Evolutionary conservation across 2,888 invertebrate species (phyloP).

Genomic region (Disparrhopalites patrizii): DNA sequence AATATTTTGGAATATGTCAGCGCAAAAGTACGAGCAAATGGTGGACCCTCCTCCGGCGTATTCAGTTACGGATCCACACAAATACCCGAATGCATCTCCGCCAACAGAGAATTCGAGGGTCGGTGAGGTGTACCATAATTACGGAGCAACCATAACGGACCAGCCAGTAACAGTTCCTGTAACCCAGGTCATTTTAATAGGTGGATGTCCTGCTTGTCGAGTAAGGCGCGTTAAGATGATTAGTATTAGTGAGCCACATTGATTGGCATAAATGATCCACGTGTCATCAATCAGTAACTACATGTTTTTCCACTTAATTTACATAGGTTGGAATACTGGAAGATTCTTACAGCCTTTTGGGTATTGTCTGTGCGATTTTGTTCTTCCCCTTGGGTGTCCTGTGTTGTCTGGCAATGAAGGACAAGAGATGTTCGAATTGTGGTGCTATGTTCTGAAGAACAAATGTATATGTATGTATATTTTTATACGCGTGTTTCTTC

Average conservation of each 20-base stretch:
- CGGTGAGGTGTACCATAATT: constrained; percentile 12
- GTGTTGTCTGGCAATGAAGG: constrained; percentile 78
- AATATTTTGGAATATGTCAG: too few species aligned
- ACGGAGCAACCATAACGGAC: constrained; percentile 38
- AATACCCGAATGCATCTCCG: neutral
- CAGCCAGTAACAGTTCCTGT: constrained; percentile 58
- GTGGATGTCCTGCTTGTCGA: constrained; percentile 83
- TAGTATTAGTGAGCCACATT: neutral
- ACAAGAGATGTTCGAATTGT: constrained; percentile 81
- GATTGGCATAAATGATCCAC: neutral
- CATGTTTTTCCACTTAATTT: too few species aligned
- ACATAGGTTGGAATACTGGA: constrained; percentile 76
- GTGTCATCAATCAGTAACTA: too few species aligned
- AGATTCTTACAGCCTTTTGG: constrained; percentile 80
- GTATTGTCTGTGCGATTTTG: constrained; percentile 75
- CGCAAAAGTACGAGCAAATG: constrained; percentile 10
- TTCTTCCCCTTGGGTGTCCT: constrained; percentile 84
- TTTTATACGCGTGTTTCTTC: too few species aligned
- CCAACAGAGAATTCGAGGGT: neutral
- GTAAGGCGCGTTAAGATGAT: constrained; percentile 57
- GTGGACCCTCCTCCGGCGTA: constrained; percentile 22
- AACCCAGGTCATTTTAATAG: constrained; percentile 75
- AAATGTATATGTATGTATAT: too few species aligned
- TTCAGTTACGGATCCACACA: constrained; percentile 12
- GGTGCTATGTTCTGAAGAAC: constrained; percentile 58